phyloP scores from a whole-genome alignment of 2,113 vertebrate genomes.

The Donacobius atricapilla region DNA sequence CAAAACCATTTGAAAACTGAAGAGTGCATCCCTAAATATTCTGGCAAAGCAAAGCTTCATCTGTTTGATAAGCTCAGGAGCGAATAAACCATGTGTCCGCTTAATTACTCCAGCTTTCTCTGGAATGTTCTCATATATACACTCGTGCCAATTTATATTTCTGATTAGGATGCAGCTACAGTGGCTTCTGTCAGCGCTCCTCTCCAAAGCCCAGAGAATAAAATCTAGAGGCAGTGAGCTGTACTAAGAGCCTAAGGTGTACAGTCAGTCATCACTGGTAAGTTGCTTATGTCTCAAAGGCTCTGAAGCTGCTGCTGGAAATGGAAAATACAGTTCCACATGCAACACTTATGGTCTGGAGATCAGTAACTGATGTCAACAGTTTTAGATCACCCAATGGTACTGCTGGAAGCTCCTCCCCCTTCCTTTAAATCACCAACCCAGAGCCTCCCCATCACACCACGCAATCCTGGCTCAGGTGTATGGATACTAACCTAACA shows the following conservation, averaged over 20 bases:
- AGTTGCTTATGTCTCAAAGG: not conserved
- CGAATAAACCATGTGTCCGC: not conserved
- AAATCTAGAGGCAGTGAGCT: not conserved
- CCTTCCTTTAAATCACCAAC: not conserved
- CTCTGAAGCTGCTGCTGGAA: not conserved
- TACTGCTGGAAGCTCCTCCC: not conserved
- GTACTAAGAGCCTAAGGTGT: not conserved
- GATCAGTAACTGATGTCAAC: not conserved
- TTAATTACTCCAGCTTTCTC: not conserved
- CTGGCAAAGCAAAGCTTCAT: not conserved
- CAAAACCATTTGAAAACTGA: not conserved
- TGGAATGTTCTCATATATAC: not conserved
- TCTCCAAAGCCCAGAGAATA: not conserved
- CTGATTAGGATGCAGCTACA: not conserved
- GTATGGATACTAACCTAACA: not conserved
- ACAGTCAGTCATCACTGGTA: not conserved
- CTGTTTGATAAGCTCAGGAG: accelerated
- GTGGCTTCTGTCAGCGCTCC: not conserved
- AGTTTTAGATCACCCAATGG: not conserved
- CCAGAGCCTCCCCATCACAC: not conserved
- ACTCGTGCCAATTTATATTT: not conserved
- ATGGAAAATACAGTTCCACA: not conserved
- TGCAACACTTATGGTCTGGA: not conserved
- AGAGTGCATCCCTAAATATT: not conserved
- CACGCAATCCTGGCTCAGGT: not conserved